Conservation (phyloP, 1,140 invertebrate genomes). For the Gonatopus flavifemur region DNA sequence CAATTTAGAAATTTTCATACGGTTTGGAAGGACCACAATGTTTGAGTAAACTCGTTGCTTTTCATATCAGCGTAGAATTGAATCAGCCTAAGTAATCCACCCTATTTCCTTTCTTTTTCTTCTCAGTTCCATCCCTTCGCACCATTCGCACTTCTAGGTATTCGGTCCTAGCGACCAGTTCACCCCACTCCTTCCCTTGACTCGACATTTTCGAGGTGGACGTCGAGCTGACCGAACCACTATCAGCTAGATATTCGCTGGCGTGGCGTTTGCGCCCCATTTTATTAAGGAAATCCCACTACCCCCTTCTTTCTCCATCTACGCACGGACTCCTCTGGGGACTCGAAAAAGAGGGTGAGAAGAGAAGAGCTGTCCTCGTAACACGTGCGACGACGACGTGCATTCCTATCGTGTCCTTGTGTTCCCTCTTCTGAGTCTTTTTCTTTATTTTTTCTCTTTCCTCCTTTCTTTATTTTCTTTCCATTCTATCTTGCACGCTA, state of each 20-base stretch:
- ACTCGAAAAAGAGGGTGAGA: conserved; percentile 4
- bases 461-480: not conserved
- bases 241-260: conserved; percentile 53
- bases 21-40: no score
- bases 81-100: conserved; percentile 49
- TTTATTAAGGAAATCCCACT: conserved; percentile 52
- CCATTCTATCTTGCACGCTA: not conserved
- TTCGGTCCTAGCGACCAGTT: conserved; percentile 28
- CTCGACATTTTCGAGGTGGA: conserved; percentile 39
- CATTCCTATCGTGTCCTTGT: conserved; percentile 18
- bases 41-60: no score
- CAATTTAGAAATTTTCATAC: no score
- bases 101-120: no score
- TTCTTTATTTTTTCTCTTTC: not conserved
- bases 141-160: conserved; percentile 6
- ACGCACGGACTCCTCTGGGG: not conserved
- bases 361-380: conserved; percentile 25
- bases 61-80: conserved; percentile 44
- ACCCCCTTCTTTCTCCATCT: conserved; percentile 1
- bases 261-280: conserved; percentile 52
- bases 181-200: conserved; percentile 8
- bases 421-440: conserved; percentile 2
- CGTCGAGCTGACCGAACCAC: conserved; percentile 46
- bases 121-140: conserved; percentile 20
- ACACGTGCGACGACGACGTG: conserved; percentile 34